Percentiles rank a stretch among this genome's conserved stretches.
Conservation (phyloP, 2,797 vertebrate genomes). For the Gymnocypris eckloni region DNA sequence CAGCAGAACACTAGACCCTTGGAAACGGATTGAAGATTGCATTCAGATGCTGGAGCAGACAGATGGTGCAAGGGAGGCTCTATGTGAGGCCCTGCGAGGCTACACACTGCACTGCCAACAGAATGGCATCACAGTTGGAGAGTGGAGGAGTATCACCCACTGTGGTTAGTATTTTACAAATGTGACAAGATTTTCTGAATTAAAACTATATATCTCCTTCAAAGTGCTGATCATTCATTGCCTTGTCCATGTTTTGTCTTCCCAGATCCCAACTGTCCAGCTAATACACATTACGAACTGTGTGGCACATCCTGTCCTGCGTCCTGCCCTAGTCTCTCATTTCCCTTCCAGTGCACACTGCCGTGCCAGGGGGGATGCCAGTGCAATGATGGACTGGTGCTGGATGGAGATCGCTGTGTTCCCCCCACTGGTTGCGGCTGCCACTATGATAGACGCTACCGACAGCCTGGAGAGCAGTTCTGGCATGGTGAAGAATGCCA, state of each 20-base stretch:
- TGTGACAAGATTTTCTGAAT: not conserved
- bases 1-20: constrained; percentile 53
- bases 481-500: constrained; percentile 70
- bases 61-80: constrained; percentile 49
- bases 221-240: not conserved
- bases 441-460: constrained; percentile 67
- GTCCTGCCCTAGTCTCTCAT: constrained; percentile 72
- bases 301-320: constrained; percentile 72
- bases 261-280: constrained; percentile 67
- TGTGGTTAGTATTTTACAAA: constrained; percentile 67
- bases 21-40: constrained; percentile 59
- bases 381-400: constrained; percentile 70
- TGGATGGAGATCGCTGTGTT: constrained; percentile 70
- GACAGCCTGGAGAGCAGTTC: constrained; percentile 63
- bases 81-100: constrained; percentile 67
- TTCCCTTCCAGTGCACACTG: constrained; percentile 68
- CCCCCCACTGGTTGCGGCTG: constrained; percentile 71
- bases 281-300: constrained; percentile 71
- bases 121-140: constrained; percentile 50
- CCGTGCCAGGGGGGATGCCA: constrained; percentile 76
- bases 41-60: constrained; percentile 49
- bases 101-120: constrained; percentile 74
- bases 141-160: constrained; percentile 70
- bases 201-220: not conserved
- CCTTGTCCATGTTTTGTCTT: not conserved